A percentile compares a stretch with the other conserved stretches of the same genome.
Evolutionary conservation across 2,888 invertebrate species (phyloP).

Genomic region (Drosophila buzzatii): DNA sequence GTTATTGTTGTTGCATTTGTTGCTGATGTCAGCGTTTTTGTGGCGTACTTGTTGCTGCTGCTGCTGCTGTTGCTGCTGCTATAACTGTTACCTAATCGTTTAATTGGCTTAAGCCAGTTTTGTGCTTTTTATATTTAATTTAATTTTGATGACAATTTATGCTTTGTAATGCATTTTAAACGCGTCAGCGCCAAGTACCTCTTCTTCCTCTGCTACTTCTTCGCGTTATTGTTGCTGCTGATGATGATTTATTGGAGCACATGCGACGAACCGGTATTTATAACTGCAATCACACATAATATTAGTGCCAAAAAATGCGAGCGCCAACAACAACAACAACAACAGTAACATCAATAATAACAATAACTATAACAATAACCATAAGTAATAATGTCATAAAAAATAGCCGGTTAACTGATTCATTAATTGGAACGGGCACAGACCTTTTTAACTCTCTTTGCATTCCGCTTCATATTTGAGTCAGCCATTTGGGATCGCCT

Average conservation of each 20-base stretch:
- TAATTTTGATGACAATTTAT: slow-evolving; percentile 78
- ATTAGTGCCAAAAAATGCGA: slow-evolving; percentile 74
- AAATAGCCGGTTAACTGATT: slow-evolving; percentile 69
- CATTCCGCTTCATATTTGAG: slow-evolving; percentile 10
- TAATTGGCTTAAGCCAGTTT: slow-evolving; percentile 79
- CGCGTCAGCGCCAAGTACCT: slow-evolving; percentile 63
- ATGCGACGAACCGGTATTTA: slow-evolving; percentile 71
- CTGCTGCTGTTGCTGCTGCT: slow-evolving; percentile 38
- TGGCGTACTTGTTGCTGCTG: slow-evolving; percentile 31
- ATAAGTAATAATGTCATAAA: slow-evolving; percentile 20
- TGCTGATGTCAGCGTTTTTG: slow-evolving; percentile 35
- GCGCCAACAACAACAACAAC: slow-evolving; percentile 13
- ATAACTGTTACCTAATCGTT: slow-evolving; percentile 82
- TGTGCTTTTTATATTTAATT: slow-evolving; percentile 66
- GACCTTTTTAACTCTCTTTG: slow-evolving; percentile 11
- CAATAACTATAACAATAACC: slow-evolving; percentile 19
- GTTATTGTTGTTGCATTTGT: slow-evolving; percentile 14
- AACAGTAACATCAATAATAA: slow-evolving; percentile 20
- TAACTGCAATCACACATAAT: slow-evolving; percentile 68
- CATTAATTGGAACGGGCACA: slow-evolving; percentile 66
- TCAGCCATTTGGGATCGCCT: slow-evolving; percentile 34
- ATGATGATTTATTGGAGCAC: slow-evolving; percentile 66
- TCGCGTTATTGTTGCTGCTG: slow-evolving; percentile 7
- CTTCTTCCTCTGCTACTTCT: not conserved
- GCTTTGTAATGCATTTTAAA: slow-evolving; percentile 78